Base-by-base conservation (phyloP, 2,888 invertebrate species). In the Agrotis exclamationis region DNA sequence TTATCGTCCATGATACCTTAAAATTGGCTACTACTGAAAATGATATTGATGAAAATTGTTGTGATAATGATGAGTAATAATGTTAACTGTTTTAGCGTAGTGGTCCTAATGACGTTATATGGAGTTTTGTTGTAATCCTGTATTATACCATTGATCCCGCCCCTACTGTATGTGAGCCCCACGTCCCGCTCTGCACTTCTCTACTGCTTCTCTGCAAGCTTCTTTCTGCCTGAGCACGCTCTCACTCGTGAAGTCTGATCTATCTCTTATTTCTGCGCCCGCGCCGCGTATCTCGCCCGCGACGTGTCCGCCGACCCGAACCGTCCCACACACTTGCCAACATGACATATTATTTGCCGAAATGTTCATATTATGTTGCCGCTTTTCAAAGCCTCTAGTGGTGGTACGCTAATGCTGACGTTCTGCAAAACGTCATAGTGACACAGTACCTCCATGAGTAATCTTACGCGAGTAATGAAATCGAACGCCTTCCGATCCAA, bases 151-250 rank as follows among this genome's bases (percentile, higher is more conserved):
- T 92, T 91, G 86, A 91, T 93, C 94, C 95, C 91, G 87, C 93
- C 93, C 82, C 93, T 92, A 95, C 94, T 95, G 95, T 92, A 94
- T 95, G 94, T 94, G 92, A 93, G 94, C 94, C 94, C 95, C 94
- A 94, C 94, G 93, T 95, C 95, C 96, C 95, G 95, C 95, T 95
- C 95, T 95, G 96, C 96, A 96, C 96, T 95, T 95, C 96, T 96
- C 95, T 95, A 95, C 95, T 96, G 96, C 96, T 96, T 95, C 95
- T 96, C 95, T 95, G 96, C 96, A 96, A 96, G 96, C 96, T 96
- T 96, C 91, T 95, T 95, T 95, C 94, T 95, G 96, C 96, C 95
- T 96, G 92, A 94, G 96, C 96, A 95, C 96, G 94, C 95, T 93
- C 93, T 94, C 94, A 93, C 93, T 91, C 92, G 94, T 92, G 91